phyloP scores from a whole-genome alignment of 2,888 invertebrate genomes.

The Rhabditoides inermis region DNA sequence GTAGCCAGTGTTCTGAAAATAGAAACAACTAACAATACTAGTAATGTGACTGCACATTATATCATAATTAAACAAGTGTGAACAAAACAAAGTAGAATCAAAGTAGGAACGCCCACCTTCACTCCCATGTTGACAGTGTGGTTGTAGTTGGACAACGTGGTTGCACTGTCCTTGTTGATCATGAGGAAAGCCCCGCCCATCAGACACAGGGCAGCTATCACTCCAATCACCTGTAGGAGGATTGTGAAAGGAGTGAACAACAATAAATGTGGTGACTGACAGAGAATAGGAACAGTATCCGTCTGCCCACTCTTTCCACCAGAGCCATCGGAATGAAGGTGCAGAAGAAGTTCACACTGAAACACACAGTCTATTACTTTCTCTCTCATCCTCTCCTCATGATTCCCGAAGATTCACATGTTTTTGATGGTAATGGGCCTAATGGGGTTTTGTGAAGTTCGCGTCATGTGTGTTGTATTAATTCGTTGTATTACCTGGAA shows the following conservation, averaged over 20 bases:
- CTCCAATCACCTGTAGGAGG: slow-evolving; percentile 6
- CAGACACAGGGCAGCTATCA: slow-evolving; percentile 11
- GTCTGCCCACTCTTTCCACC: slow-evolving; percentile 57
- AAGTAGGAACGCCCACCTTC: no score
- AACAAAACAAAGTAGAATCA: no score
- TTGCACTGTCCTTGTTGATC: slow-evolving; percentile 15
- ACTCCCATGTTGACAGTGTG: no score
- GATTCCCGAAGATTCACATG: no score
- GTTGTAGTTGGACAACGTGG: no score
- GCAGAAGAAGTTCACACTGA: slow-evolving; percentile 56
- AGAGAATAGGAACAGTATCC: slow-evolving; percentile 32
- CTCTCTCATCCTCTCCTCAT: not conserved
- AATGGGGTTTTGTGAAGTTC: no score
- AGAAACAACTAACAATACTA: no score
- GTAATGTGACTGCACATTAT: no score
- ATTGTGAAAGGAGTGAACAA: not conserved
- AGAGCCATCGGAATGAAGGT: slow-evolving; percentile 56
- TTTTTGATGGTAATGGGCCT: no score
- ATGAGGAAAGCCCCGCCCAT: slow-evolving; percentile 25
- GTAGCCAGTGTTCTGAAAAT: no score
- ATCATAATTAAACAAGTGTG: no score
- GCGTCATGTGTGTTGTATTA: no score
- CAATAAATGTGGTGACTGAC: slow-evolving; percentile 3
- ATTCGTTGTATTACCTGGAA: slow-evolving; percentile 51
- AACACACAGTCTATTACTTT: slow-evolving; percentile 32